Percentiles rank a stretch among this genome's conserved stretches.
Evolutionary conservation across 2,113 vertebrate genomes (phyloP).

Genomic region (Hucho hucho): DNA sequence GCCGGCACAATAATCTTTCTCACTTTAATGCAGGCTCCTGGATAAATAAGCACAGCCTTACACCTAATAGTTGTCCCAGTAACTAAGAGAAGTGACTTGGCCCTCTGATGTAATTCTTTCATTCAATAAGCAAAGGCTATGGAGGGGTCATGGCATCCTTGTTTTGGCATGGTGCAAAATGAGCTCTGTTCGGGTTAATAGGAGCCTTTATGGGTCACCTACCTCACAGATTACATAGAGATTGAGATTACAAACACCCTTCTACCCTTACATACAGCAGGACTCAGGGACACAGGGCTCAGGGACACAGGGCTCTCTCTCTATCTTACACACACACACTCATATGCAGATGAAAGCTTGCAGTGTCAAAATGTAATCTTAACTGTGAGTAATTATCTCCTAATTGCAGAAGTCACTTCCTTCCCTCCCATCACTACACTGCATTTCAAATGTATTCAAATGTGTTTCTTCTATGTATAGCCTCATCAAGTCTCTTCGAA

Average conservation of each 20-base stretch:
- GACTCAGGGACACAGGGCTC: too few species aligned
- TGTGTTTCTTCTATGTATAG: constrained; percentile 36
- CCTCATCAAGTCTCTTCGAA: constrained; percentile 53
- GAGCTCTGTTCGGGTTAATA: too few species aligned
- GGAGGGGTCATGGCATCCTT: too few species aligned
- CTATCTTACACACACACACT: constrained; percentile 1
- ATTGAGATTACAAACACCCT: too few species aligned
- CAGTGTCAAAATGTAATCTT: constrained; percentile 42
- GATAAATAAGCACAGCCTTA: too few species aligned
- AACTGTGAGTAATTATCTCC: constrained; percentile 47
- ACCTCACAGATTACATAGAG: too few species aligned
- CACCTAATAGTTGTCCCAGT: background rate
- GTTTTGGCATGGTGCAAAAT: too few species aligned
- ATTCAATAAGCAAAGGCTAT: background rate
- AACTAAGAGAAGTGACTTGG: background rate
- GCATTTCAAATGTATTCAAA: constrained; percentile 28
- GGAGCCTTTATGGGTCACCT: too few species aligned
- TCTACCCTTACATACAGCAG: too few species aligned
- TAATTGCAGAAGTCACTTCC: constrained; percentile 49
- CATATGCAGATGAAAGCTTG: background rate
- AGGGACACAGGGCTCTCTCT: background rate
- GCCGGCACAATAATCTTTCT: too few species aligned
- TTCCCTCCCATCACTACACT: constrained; percentile 35
- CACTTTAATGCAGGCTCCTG: too few species aligned
- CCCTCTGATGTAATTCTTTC: background rate